Base-by-base conservation (phyloP, 2,113 vertebrate genomes). In the Picathartes gymnocephalus region DNA sequence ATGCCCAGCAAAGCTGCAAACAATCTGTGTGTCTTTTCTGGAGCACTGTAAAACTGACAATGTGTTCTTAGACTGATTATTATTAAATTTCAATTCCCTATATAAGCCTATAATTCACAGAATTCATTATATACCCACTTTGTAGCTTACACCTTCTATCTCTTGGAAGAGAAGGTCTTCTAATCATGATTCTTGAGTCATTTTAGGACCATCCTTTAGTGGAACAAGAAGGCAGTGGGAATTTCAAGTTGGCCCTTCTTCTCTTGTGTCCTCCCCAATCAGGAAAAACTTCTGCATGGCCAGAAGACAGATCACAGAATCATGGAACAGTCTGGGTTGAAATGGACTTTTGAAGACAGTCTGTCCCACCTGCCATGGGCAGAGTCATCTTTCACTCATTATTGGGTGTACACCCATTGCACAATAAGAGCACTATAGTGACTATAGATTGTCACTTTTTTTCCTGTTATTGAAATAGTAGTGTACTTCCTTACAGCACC, bases 361-460 rank as follows among this genome's bases (percentile, higher is more conserved):
- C 15, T 2, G 0, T 65, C 1, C 4, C 16, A 15, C 7, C 17
- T 45, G 18, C 9, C 17, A 20, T 23, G 10, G 42, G 15, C 11
- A 66, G 39, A 23, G 13, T 37, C 6, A 25, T 31, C 11, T 79
- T 88, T 45, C 23, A 27, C 13, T 66, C 1, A 0, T 57, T 57
- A 42, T 11, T 62, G 11, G 25, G 5, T 58, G 18, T 20, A 45
- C 3, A 6, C 21, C 5, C 21, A 3, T 18, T 31, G 28, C 28
- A 45, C 7, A 54, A 2, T 33, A 54, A 62, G 4, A 69, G 13
- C 9, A n/a, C n/a, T n/a, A n/a, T n/a, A n/a, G n/a, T n/a, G n/a
- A n/a, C 21, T 65, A 48, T 45, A 24, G 66, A 84, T 7, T 53
- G 11, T 22, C 22, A 30, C 2, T 10, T 23, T 39, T 47, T 42